These are phyloP conservation scores for Phortica variegata DNA, from an alignment of 1,140 invertebrate species.

Conservation along the genomic window DNA sequence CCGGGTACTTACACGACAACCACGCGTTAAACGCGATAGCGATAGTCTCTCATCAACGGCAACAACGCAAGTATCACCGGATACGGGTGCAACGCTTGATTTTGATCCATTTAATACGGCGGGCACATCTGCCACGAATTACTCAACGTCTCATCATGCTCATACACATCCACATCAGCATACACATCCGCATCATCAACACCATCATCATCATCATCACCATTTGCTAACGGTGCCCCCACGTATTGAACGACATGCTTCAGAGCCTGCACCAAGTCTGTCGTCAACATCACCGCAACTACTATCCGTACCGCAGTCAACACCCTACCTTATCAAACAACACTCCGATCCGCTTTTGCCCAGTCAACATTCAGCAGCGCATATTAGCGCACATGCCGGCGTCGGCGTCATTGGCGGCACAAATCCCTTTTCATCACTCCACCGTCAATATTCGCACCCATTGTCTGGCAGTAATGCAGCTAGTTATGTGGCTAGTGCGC, in stretches of 20 bases:
- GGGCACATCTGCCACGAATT: constrained; percentile 35
- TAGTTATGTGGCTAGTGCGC: constrained; percentile 31
- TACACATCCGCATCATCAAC: constrained; percentile 19
- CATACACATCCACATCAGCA: constrained; percentile 15
- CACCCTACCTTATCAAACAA: constrained; percentile 64
- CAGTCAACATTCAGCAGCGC: constrained; percentile 59
- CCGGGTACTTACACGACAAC: constrained; percentile 66
- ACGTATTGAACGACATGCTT: constrained; percentile 63
- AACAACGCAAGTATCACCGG: constrained; percentile 59
- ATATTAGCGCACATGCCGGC: constrained; percentile 44
- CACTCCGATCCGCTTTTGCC: constrained; percentile 67
- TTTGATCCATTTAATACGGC: constrained; percentile 57
- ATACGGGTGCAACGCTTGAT: constrained; percentile 54
- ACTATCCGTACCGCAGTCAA: constrained; percentile 61
- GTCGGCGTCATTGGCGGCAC: constrained; percentile 44
- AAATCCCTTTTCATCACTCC: constrained; percentile 55
- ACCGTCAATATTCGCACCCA: constrained; percentile 60
- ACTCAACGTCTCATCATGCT: constrained; percentile 34
- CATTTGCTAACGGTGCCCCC: constrained; percentile 56
- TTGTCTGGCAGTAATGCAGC: constrained; percentile 30
- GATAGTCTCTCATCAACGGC: constrained; percentile 56
- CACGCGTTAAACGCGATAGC: constrained; percentile 65
- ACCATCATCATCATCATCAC: constrained; percentile 31
- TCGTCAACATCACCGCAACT: constrained; percentile 60
- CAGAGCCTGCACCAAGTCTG: constrained; percentile 60